Base-by-base conservation (phyloP, 1,140 invertebrate genomes). In the Hermetia illucens region DNA sequence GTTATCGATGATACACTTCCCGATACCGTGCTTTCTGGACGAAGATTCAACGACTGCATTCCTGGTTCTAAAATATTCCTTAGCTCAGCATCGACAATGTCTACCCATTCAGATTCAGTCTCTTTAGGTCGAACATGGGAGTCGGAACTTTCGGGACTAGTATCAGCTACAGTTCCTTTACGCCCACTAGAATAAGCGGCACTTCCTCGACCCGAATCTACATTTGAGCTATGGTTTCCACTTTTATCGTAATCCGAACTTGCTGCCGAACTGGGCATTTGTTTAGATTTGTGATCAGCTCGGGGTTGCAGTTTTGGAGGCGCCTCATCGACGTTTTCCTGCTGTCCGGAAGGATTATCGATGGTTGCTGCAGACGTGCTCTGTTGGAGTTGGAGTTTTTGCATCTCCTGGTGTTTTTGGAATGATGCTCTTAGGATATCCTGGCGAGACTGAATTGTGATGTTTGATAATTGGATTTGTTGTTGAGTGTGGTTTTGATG, bases 51-150 rank as follows among this genome's bases (percentile, higher is more conserved):
- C 38, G 63, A 64, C 18, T 72, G 70, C 17, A 73, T 45, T 49
- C 72, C 74, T 19, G 79, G 77, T 52, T 84, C 79, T 32, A 84
- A 56, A 50, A 84, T 84, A 49, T 79, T 77, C 21, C 80, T 64
- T 16, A 84, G 65, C 54, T 85, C 83, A 8, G 75, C 77, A 61
- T 87, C 82, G 2, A 85, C 81, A 33, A 84, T 71, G 48, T 85
- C 82, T 9, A 82, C 79, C 83, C 83, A 87, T 57, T 85, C 81
- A 3, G 78, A 77, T 49, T 75, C 75, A 42, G 41, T 50, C 46
- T 36, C 38, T 22, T 18, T 20, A 12, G 41, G 25, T 18, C 27
- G 17, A 16, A 42, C 30, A 16, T 41, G 44, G 19, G 42, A 42
- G 21, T 49, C 47, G 4, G 44, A 43, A 20, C 32, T 41, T 34